phyloP scores from a whole-genome alignment of 1,140 invertebrate species.

The Caenorhabditis tropicalis region DNA sequence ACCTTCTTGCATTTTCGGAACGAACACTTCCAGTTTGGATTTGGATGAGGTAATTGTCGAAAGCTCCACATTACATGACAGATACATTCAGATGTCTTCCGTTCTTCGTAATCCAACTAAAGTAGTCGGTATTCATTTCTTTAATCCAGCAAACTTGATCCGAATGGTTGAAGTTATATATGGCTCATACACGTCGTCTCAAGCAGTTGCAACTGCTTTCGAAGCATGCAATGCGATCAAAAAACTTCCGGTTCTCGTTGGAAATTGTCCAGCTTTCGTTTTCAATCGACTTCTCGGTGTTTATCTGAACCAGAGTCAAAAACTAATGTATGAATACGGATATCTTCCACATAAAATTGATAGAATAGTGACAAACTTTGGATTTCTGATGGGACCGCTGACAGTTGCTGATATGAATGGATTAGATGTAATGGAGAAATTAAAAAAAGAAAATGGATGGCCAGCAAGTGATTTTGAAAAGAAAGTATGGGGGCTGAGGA shows the following conservation, averaged over 20 bases:
- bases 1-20: conserved; percentile 69
- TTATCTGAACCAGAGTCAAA: conserved; percentile 62
- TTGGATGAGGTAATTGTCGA: conserved; percentile 69
- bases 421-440: conserved; percentile 53
- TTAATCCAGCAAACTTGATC: conserved; percentile 72
- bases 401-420: conserved; percentile 72
- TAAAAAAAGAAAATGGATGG: conserved; percentile 54
- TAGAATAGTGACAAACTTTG: conserved; percentile 70
- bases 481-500: conserved; percentile 36
- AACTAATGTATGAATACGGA: conserved; percentile 70
- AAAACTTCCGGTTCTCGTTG: conserved; percentile 72
- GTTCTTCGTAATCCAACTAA: conserved; percentile 66
- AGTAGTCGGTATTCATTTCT: conserved; percentile 73
- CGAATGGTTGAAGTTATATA: conserved; percentile 70
- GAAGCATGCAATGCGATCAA: conserved; percentile 61
- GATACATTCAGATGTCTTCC: conserved; percentile 69
- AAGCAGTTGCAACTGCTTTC: conserved; percentile 73
- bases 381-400: conserved; percentile 72
- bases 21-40: conserved; percentile 73
- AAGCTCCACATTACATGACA: background rate
- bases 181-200: conserved; percentile 69
- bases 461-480: conserved; percentile 47
- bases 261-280: conserved; percentile 72
- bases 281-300: conserved; percentile 72
- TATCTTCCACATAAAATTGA: conserved; percentile 70